These are phyloP conservation scores for Diorhabda sublineata DNA, from an alignment of 1,140 invertebrate species.

Conservation along the genomic window DNA sequence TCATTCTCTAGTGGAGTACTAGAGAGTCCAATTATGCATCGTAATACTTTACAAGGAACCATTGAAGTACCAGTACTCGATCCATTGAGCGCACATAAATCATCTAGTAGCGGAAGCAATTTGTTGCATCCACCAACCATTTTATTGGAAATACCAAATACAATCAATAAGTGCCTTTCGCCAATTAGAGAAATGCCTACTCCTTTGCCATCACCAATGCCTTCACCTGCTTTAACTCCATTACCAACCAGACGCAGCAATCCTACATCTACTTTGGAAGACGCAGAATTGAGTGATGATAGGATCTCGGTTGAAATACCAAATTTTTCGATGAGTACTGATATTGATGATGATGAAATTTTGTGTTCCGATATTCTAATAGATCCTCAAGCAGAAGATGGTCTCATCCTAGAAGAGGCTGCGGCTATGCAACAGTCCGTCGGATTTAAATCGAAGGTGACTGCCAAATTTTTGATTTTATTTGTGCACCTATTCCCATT, in stretches of 20 bases:
- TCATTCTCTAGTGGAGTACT: slow-evolving; percentile 52
- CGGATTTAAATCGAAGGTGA: slow-evolving; percentile 37
- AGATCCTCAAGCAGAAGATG: slow-evolving; percentile 43
- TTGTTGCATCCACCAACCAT: slow-evolving; percentile 64
- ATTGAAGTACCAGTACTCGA: slow-evolving; percentile 66
- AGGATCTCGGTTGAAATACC: slow-evolving; percentile 47
- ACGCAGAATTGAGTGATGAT: slow-evolving; percentile 47
- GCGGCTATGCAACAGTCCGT: slow-evolving; percentile 40
- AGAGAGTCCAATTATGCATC: slow-evolving; percentile 54
- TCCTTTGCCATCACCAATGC: slow-evolving; percentile 62
- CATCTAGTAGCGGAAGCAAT: slow-evolving; percentile 50
- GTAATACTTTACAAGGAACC: slow-evolving; percentile 36
- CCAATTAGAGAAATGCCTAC: slow-evolving; percentile 69
- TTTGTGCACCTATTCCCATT: not conserved
- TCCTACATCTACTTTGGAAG: slow-evolving; percentile 46
- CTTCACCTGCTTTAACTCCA: slow-evolving; percentile 64
- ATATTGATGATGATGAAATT: slow-evolving; percentile 41
- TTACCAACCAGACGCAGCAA: slow-evolving; percentile 37
- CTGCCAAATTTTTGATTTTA: not conserved
- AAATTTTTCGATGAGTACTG: slow-evolving; percentile 43
- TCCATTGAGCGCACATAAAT: slow-evolving; percentile 59
- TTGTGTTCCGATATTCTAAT: slow-evolving; percentile 39
- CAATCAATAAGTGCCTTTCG: slow-evolving; percentile 67
- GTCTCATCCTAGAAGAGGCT: slow-evolving; percentile 45
- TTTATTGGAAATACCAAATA: slow-evolving; percentile 65